Percentiles rank a stretch among this genome's conserved stretches.
phyloP scores from a whole-genome alignment of 2,888 invertebrate species.

The Myopa tessellatipennis region DNA sequence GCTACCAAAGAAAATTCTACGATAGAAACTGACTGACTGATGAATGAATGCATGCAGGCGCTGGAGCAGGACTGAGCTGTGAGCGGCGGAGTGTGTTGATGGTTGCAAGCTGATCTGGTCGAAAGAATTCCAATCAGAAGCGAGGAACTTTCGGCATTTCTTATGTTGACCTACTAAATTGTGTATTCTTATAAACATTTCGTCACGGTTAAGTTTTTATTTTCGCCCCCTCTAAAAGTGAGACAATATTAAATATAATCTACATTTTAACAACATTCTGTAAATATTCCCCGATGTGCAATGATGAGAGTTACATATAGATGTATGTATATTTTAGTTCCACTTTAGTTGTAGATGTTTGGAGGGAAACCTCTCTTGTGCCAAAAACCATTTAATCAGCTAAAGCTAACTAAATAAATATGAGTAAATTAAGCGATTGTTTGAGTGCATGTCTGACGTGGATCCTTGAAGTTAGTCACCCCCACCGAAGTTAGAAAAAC shows the following conservation, averaged over 20 bases:
- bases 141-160: not conserved
- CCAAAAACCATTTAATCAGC: slow-evolving; percentile 49
- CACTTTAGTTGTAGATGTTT: slow-evolving; percentile 16
- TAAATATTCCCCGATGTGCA: slow-evolving; percentile 46
- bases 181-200: too few species aligned
- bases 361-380: slow-evolving; percentile 37
- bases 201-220: not conserved
- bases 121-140: slow-evolving; percentile 7
- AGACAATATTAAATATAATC: slow-evolving; percentile 37
- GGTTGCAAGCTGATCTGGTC: not conserved
- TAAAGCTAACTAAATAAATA: slow-evolving; percentile 38
- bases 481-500: slow-evolving; percentile 55
- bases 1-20: slow-evolving; percentile 68
- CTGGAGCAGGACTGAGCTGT: not conserved
- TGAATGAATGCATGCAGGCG: slow-evolving; percentile 18
- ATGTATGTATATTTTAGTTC: slow-evolving; percentile 14
- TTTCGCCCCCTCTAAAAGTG: not conserved
- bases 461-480: slow-evolving; percentile 53
- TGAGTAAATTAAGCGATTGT: slow-evolving; percentile 17
- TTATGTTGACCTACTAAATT: too few species aligned
- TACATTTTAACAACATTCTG: slow-evolving; percentile 39
- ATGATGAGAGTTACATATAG: slow-evolving; percentile 39
- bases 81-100: not conserved
- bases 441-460: slow-evolving; percentile 21
- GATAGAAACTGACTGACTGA: slow-evolving; percentile 55